phyloP scores from a whole-genome alignment of 2,113 vertebrate species.

The Chloroceryle aenea region DNA sequence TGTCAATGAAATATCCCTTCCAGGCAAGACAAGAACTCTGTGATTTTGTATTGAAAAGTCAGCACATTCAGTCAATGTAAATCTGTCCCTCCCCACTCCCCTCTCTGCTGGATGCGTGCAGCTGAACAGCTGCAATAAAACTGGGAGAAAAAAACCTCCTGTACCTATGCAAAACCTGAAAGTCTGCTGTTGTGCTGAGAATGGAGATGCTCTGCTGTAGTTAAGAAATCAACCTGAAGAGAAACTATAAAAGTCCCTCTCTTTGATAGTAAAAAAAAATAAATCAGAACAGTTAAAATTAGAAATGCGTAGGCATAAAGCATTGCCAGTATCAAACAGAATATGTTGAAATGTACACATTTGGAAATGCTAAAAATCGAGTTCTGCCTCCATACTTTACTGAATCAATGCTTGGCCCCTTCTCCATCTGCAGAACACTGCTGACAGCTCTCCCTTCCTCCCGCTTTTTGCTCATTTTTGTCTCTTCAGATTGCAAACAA shows the following conservation, averaged over 20 bases:
- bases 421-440: background rate
- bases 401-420: slow-evolving; percentile 9
- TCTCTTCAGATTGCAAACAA: background rate
- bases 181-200: background rate
- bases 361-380: slow-evolving; percentile 32
- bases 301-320: slow-evolving; percentile 42
- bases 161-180: background rate
- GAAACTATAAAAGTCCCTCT: background rate
- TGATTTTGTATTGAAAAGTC: slow-evolving; percentile 48
- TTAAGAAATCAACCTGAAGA: slow-evolving; percentile 5
- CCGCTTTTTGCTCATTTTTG: slow-evolving; percentile 16
- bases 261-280: slow-evolving; percentile 35
- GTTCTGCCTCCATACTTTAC: slow-evolving; percentile 16
- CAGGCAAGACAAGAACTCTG: slow-evolving; percentile 53
- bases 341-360: slow-evolving; percentile 45
- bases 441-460: background rate
- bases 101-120: background rate
- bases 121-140: background rate
- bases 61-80: slow-evolving; percentile 19
- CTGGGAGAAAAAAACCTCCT: background rate
- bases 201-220: background rate
- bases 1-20: slow-evolving; percentile 64
- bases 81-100: background rate
- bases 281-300: slow-evolving; percentile 56
- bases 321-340: slow-evolving; percentile 52